Evolutionary conservation across 2,797 vertebrate species (phyloP).

Genomic region (Gallinago solitaria): DNA sequence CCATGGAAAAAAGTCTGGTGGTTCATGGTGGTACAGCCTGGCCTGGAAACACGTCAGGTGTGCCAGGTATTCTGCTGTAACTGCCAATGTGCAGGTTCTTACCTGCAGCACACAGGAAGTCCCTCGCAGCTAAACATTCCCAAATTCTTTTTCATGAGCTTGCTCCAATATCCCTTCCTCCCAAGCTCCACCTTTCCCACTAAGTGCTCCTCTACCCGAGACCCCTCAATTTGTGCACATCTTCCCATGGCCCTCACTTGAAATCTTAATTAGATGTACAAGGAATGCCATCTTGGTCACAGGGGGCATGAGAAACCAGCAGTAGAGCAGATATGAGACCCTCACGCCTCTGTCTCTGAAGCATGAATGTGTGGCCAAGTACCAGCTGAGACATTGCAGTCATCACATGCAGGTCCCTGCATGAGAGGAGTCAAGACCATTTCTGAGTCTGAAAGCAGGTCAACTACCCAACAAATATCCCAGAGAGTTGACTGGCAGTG

Average conservation of each 20-base stretch:
- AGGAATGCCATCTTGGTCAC: not conserved
- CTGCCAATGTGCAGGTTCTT: not conserved
- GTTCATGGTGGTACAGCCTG: not conserved
- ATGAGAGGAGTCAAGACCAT: not conserved
- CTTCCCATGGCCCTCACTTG: not conserved
- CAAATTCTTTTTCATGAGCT: not conserved
- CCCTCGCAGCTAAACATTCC: not conserved
- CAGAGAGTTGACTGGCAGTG: not conserved
- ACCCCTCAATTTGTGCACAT: not conserved
- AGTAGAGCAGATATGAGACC: not conserved
- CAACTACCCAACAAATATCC: rapidly evolving
- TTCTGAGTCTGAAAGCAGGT: not conserved
- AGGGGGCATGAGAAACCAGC: not conserved
- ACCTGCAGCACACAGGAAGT: not conserved
- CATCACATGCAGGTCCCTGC: not conserved
- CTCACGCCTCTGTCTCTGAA: not conserved
- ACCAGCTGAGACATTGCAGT: not conserved
- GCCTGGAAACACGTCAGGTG: not conserved
- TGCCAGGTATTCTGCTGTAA: not conserved
- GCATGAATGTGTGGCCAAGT: not conserved
- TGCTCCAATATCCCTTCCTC: not conserved
- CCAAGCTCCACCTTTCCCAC: not conserved
- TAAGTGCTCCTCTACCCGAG: not conserved
- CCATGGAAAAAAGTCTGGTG: not conserved
- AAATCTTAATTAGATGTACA: not conserved